Percentiles rank a stretch among this genome's conserved stretches.
Conservation (phyloP, 2,888 invertebrate genomes). For the Sphaeridia pumilis region DNA sequence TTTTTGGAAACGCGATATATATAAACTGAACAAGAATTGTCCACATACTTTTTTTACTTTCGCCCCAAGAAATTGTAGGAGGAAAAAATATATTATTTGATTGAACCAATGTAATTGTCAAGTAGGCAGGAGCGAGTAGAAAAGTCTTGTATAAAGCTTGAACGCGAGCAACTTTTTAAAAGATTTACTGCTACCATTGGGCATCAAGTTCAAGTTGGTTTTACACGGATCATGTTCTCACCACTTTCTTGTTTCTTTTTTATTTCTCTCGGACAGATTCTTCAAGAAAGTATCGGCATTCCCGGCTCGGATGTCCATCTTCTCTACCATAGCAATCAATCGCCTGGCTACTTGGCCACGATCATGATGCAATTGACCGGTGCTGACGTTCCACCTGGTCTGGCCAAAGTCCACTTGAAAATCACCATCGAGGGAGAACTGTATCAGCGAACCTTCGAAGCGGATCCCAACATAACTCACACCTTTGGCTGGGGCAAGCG, state of each 20-base stretch:
- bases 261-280: conserved; percentile 52
- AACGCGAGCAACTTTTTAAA: neutral
- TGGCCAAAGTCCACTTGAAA: conserved; percentile 80
- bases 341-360: conserved; percentile 85
- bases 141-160: too few relatives aligned
- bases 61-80: too few relatives aligned
- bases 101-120: conserved; percentile 11
- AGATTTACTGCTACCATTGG: neutral
- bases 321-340: conserved; percentile 90
- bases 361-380: conserved; percentile 81
- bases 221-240: neutral
- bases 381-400: conserved; percentile 60
- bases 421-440: conserved; percentile 87
- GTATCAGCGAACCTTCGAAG: conserved; percentile 85
- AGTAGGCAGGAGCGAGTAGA: conserved; percentile 3
- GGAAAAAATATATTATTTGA: conserved; percentile 1
- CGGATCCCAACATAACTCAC: conserved; percentile 87
- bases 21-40: too few relatives aligned
- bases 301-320: conserved; percentile 87
- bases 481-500: conserved; percentile 97
- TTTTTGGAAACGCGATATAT: too few relatives aligned
- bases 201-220: neutral
- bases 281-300: conserved; percentile 90
- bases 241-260: neutral
- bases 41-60: too few relatives aligned